Evolutionary conservation across 2,888 invertebrate species (phyloP).

Genomic region (Amphipoea oculea): DNA sequence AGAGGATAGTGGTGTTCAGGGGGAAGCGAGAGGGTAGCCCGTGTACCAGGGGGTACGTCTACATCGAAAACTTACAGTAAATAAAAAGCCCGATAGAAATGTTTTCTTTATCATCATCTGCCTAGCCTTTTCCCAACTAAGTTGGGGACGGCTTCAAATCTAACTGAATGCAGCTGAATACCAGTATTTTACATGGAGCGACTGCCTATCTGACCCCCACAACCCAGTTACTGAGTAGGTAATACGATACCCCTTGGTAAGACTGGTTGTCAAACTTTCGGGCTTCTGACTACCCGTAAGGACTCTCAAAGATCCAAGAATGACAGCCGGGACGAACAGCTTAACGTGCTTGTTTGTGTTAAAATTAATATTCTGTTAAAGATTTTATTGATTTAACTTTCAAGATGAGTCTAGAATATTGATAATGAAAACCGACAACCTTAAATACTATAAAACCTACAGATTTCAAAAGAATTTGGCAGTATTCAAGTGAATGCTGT

Average conservation of each 20-base stretch:
- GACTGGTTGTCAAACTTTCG: not conserved
- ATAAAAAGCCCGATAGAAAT: no score
- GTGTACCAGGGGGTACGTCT: no score
- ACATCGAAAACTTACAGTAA: no score
- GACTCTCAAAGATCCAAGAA: not conserved
- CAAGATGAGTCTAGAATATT: not conserved
- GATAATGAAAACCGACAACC: not conserved
- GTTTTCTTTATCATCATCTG: no score
- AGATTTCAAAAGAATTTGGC: not conserved
- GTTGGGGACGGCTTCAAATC: no score
- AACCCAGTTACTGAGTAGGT: no score
- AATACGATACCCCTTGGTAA: not conserved
- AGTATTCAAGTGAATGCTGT: not conserved
- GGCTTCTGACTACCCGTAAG: not conserved
- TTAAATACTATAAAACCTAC: slow-evolving; percentile 6
- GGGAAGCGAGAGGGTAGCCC: no score
- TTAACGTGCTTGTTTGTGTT: not conserved
- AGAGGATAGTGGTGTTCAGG: no score
- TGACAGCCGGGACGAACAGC: not conserved
- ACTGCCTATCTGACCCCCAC: no score
- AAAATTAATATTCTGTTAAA: not conserved
- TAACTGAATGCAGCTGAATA: no score
- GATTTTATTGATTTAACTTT: not conserved
- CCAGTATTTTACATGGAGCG: no score
- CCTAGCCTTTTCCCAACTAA: no score